Base-by-base conservation (phyloP, 2,888 invertebrate genomes). In the Helleia helle region DNA sequence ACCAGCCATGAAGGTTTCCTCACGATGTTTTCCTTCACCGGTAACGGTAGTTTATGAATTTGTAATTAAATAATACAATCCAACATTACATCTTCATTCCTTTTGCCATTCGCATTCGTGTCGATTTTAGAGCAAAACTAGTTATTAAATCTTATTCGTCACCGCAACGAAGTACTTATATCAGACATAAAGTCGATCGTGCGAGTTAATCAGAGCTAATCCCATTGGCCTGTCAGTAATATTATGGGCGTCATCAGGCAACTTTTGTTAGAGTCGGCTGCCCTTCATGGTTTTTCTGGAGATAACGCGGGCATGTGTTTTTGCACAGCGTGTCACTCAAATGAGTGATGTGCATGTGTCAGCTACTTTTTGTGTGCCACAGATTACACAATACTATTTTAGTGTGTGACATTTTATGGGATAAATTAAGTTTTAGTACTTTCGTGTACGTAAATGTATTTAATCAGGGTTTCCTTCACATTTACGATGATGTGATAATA, bases 341-440 rank as follows among this genome's bases (percentile, higher is more conserved):
- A 71, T 80, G 74, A 77, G 63, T 73, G 73, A 79, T 74, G 71
- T 54, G 59, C 66, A 63, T 69, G 71, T 71, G 71, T 75, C 75
- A 72, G 72, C 69, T 63, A 56, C 55, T 73, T 68, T 68, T 65
- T 52, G 49, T 47, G 38, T 28, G 49, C 22, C 68, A 68, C 48
- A 72, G 74, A 73, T 54, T 62, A 64, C 18, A 37, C 36, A 41
- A 40, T 47, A 22, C 14, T 43, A 28, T 41, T 24, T n/a, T n/a
- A n/a, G n/a, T n/a, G n/a, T 25, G 29, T 26, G 2, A n/a, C 15
- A 9, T 15, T 30, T 12, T 13, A 18, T 22, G 24, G 25, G 29
- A 14, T 11, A 4, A 4, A n/a, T n/a, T n/a, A 4, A 28, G 12
- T 28, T 38, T 26, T 18, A 17, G 18, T 27, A 17, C 7, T 8